phyloP scores from a whole-genome alignment of 2,888 invertebrate species.

The Lepidochrysops patricia region DNA sequence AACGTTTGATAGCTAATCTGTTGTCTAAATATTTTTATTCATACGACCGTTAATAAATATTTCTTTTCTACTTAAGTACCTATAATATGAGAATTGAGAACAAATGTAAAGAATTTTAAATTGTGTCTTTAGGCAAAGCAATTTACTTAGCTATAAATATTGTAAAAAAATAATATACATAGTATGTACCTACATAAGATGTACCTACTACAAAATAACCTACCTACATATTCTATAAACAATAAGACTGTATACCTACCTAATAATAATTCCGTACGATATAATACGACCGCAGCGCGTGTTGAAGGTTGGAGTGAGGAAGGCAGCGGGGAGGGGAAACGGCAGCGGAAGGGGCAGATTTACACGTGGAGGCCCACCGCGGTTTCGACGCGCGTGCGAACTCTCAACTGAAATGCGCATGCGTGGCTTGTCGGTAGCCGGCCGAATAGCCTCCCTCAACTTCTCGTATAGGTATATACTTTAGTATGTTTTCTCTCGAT shows the following conservation, averaged over 20 bases:
- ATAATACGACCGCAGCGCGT: conserved; percentile 22
- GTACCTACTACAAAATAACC: conserved; percentile 13
- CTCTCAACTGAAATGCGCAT: conserved; percentile 15
- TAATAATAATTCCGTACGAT: conserved; percentile 10
- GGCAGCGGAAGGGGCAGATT: conserved; percentile 53
- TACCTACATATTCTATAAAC: conserved; percentile 13
- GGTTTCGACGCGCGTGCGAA: conserved; percentile 48
- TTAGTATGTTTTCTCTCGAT: background rate
- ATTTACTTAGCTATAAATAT: no score
- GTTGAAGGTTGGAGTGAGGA: conserved; percentile 37
- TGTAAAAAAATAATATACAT: no score
- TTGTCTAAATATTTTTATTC: no score
- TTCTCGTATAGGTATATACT: conserved; percentile 5
- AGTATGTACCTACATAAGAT: no score
- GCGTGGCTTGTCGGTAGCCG: conserved; percentile 17
- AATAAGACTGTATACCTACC: conserved; percentile 7
- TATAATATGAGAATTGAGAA: no score
- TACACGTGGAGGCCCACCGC: conserved; percentile 71
- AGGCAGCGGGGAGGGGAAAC: conserved; percentile 38
- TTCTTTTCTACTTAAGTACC: no score
- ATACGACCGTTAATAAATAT: no score
- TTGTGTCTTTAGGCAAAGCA: conserved; percentile 2
- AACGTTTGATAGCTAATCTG: no score
- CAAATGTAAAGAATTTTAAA: no score
- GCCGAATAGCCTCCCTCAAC: conserved; percentile 30